A percentile compares a stretch with the other conserved stretches of the same genome.
Conservation (phyloP, 2,888 invertebrate genomes). For the Xestia xanthographa region DNA sequence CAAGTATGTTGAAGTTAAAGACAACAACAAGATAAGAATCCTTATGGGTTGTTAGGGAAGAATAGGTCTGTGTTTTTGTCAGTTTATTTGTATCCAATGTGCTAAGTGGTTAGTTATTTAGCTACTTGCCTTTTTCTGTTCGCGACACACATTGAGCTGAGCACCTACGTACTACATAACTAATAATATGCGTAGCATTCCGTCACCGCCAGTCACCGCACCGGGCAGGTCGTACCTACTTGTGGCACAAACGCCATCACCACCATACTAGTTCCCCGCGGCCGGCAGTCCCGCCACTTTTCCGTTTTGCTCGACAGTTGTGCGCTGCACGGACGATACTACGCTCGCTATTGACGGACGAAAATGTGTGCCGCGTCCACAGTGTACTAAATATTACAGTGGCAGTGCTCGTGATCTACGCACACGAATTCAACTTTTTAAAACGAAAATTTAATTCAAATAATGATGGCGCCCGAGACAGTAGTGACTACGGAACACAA, state of each 20-base stretch:
- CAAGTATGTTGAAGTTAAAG: not conserved
- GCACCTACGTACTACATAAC: slow-evolving; percentile 57
- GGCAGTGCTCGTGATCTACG: slow-evolving; percentile 82
- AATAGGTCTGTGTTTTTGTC: not conserved
- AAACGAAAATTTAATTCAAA: slow-evolving; percentile 72
- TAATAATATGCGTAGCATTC: slow-evolving; percentile 72
- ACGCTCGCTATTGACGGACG: slow-evolving; percentile 79
- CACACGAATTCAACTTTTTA: slow-evolving; percentile 65
- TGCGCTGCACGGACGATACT: slow-evolving; percentile 82
- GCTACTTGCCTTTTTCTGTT: slow-evolving; percentile 41
- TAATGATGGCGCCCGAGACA: slow-evolving; percentile 95
- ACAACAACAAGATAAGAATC: not conserved
- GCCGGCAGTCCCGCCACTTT: slow-evolving; percentile 66
- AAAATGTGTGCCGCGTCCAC: slow-evolving; percentile 84
- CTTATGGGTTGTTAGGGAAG: not conserved
- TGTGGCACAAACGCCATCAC: slow-evolving; percentile 72
- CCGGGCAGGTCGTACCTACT: slow-evolving; percentile 62
- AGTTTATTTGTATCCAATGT: slow-evolving; percentile 32
- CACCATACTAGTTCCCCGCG: slow-evolving; percentile 75
- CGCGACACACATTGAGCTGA: slow-evolving; percentile 50
- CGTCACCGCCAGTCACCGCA: slow-evolving; percentile 76
- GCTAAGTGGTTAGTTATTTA: slow-evolving; percentile 38
- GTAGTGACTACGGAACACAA: slow-evolving; percentile 95
- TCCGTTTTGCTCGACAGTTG: slow-evolving; percentile 78
- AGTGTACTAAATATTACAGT: slow-evolving; percentile 80